A percentile compares a stretch with the other conserved stretches of the same genome.
Evolutionary conservation across 2,888 invertebrate genomes (phyloP).

Genomic region (Athalia rosae): DNA sequence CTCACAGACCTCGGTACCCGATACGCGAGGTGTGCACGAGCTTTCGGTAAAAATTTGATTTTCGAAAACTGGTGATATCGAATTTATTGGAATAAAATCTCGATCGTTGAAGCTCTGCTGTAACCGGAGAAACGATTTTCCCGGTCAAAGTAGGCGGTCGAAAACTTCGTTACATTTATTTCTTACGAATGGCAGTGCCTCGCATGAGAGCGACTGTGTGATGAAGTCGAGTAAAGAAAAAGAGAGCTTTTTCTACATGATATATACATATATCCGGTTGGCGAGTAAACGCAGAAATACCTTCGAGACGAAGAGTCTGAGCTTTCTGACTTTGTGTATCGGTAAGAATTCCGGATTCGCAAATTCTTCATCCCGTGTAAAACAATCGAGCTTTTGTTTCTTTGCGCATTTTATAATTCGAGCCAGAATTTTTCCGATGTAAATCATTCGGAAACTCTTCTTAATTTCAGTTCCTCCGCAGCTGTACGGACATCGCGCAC

Average conservation of each 20-base stretch:
- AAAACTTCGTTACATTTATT: conserved; percentile 33
- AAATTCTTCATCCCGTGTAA: background rate
- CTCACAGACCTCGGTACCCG: background rate
- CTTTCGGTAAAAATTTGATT: background rate
- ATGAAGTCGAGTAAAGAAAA: conserved; percentile 7
- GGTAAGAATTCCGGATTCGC: background rate
- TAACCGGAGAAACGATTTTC: background rate
- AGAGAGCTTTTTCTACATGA: conserved; percentile 9
- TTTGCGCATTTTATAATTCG: background rate
- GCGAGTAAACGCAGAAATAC: conserved; percentile 18
- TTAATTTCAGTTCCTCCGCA: background rate
- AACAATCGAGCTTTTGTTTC: background rate
- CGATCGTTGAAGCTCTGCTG: background rate
- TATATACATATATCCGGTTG: background rate
- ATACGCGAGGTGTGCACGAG: background rate
- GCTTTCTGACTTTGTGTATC: conserved; percentile 9
- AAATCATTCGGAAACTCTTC: background rate
- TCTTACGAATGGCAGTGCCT: background rate
- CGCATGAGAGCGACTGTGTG: conserved; percentile 18
- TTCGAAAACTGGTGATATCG: background rate
- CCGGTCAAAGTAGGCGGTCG: conserved; percentile 17
- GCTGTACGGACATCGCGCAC: background rate
- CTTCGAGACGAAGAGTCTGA: conserved; percentile 12
- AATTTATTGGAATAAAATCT: background rate
- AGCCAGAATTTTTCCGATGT: background rate